Evolutionary conservation across 1,140 invertebrate genomes (phyloP), one percentile per base, ranked within the genome.

Genomic region (Thaumatotibia leucotreta): DNA sequence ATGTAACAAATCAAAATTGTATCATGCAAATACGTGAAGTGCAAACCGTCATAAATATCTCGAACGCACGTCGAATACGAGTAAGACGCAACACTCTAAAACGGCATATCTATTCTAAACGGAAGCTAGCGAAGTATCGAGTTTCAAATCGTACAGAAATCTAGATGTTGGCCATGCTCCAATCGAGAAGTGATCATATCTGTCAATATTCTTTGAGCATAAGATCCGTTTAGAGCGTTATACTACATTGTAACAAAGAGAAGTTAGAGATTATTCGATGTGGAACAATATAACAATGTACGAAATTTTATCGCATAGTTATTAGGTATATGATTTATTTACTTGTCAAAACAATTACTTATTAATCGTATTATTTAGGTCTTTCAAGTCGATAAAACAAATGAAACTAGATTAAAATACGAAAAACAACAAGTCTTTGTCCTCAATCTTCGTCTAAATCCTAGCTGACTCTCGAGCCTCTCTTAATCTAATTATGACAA

Each of bases 121-220:
- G 83, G 85, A 87, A 86, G 74, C 81, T 80, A 77, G 74, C 82
- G 78, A 79, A 83, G 82, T 87, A 87, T 90, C 77, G 74, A 82
- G 80, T 87, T 86, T 86, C 85, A 89, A 87, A 88, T 89, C 77
- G 83, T 78, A 84, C 77, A 79, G 83, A 88, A 88, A 88, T 84
- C 80, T 88, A 86, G 83, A 86, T 74, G 78, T 88, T 90, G 88
- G 88, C 86, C 63, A 71, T 63, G 74, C 67, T 89, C 86, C 85
- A 90, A 89, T 89, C 72, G 82, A 88, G 79, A 88, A 87, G 83
- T 86, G 85, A 88, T 88, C 85, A 89, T 90, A 89, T 86, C 80
- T 88, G 85, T 89, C 86, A 90, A 90, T 88, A 90, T 88, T 84
- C 80, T 80, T 84, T 74, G 80, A 82, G 75, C 75, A 83, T 76